Base-by-base conservation (phyloP, 1,140 invertebrate species). In the Orchestia grillus region DNA sequence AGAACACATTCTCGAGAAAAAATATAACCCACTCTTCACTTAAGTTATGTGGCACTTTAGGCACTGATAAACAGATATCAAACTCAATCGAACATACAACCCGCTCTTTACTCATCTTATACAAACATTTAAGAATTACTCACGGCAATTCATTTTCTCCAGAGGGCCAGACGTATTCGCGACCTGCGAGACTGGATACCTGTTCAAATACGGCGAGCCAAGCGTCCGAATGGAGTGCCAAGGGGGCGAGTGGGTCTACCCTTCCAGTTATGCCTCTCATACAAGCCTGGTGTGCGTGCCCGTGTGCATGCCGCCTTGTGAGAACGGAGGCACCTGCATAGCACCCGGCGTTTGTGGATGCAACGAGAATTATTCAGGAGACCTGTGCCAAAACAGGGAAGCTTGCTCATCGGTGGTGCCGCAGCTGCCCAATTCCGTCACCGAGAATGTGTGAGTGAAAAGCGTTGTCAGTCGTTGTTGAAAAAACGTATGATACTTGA, bases 321-420 rank as follows among this genome's bases (percentile, higher is more conserved):
- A 91, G 90, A 96, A 96, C 53, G 88, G 88, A 28, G 96, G 96
- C 44, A 62, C 57, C 90, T 96, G 96, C 44, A 91, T n/a, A 23
- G 96, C 87, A 40, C 96, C 96, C n/a, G 88, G 44, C 87, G 88
- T 87, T 45, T 96, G 96, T 62, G 96, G 23, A 44, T 96, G 96
- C 87, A 44, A 44, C n/a, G 87, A 96, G 62, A 92, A 90, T 87
- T 96, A 91, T 96, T 91, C 88, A 36, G 96, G 96, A 45, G 47
- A 96, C 3, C 44, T 41, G 41, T 96, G 96, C 96, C 96, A 96
- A 96, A 94, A 94, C 92, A 94, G 44, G 92, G 92, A 94, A 44
- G 92, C 92, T 47, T 94, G 92, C 44, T 42, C 92, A 19, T 94
- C 92, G 6, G 92, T 11, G 0, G 44, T 40, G 92, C 92, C 92